Percentiles rank a stretch among this genome's conserved stretches.
phyloP scores from a whole-genome alignment of 2,888 invertebrate genomes.

The Heteromyza rotundicornis region DNA sequence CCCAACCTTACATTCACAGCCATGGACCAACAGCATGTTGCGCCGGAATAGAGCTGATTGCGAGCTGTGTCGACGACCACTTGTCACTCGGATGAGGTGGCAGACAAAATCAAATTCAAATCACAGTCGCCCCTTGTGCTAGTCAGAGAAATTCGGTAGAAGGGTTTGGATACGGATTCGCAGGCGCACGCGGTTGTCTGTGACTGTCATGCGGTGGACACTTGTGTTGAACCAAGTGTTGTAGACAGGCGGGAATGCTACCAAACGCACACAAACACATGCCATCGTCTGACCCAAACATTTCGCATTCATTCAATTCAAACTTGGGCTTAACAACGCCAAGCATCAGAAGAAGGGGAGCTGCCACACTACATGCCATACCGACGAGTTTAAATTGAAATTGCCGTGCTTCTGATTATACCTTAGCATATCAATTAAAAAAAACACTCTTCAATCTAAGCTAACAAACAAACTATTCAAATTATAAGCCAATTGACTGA shows the following conservation, averaged over 20 bases:
- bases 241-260: background rate
- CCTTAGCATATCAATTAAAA: no score
- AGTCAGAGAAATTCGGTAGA: background rate
- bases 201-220: constrained; percentile 1
- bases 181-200: no score
- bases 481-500: no score
- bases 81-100: no score
- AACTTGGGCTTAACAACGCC: constrained; percentile 14
- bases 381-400: no score
- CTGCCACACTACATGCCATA: no score
- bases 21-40: background rate
- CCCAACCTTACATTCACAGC: background rate
- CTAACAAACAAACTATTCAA: no score
- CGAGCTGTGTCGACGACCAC: background rate
- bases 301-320: background rate
- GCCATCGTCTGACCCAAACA: background rate
- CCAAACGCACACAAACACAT: background rate
- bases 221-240: background rate
- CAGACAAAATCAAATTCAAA: background rate
- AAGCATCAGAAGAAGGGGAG: no score
- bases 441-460: no score
- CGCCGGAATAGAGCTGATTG: background rate
- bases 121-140: background rate
- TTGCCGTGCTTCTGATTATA: no score
- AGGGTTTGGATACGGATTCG: background rate